phyloP scores from a whole-genome alignment of 2,113 vertebrate species.

The Eudyptes chrysolophus region DNA sequence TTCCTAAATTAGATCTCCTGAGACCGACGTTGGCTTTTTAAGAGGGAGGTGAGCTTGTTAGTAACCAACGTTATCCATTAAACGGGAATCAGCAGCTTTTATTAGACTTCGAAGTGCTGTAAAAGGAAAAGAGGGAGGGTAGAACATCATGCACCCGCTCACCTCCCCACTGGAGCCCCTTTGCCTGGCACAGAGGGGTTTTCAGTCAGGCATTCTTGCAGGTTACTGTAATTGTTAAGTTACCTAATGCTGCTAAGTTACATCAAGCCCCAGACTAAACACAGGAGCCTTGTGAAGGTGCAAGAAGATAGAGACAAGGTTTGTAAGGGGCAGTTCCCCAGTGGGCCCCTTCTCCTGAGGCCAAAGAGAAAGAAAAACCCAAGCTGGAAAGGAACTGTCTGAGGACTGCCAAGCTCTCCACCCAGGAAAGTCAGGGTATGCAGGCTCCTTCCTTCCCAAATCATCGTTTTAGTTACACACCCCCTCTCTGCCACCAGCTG shows the following conservation, averaged over 20 bases:
- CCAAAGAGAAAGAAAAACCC: neutral
- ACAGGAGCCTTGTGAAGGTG: neutral
- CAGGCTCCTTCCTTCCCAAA: neutral
- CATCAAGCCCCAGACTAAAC: neutral
- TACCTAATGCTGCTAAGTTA: neutral
- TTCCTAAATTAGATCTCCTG: constrained; percentile 41
- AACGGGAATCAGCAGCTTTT: neutral
- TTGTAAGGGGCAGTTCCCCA: neutral
- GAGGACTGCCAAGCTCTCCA: constrained; percentile 1
- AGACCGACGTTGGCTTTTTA: neutral
- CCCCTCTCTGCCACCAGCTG: neutral
- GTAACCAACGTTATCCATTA: neutral
- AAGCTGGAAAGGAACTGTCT: neutral
- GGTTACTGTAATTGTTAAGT: neutral
- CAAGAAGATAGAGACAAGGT: neutral
- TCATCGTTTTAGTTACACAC: neutral
- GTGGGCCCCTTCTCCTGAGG: neutral
- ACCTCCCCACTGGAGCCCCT: neutral
- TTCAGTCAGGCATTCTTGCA: neutral
- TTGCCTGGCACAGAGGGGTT: neutral
- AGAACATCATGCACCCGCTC: neutral
- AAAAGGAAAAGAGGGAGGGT: neutral
- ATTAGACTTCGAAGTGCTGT: neutral
- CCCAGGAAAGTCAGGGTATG: neutral
- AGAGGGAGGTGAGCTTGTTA: constrained; percentile 22